phyloP scores from a whole-genome alignment of 2,797 vertebrate genomes.

The Phalloptychus januarius region DNA sequence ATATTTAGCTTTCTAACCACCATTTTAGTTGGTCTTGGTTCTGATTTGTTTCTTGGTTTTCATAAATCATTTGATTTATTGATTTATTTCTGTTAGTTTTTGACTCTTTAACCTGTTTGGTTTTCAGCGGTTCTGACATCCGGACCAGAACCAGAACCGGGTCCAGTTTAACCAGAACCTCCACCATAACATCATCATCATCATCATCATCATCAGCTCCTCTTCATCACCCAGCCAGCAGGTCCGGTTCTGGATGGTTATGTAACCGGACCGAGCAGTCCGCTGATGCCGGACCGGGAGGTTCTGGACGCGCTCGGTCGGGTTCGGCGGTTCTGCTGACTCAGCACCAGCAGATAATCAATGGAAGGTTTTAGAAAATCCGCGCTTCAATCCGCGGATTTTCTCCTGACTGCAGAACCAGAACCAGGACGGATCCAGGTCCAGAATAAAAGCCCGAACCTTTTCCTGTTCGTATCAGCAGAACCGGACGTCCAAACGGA shows the following conservation, averaged over 20 bases:
- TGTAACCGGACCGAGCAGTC: too few species aligned
- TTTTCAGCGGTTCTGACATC: too few species aligned
- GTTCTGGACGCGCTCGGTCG: background rate
- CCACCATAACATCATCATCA: slow-evolving; percentile 2
- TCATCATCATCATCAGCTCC: slow-evolving; percentile 10
- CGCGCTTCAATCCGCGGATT: background rate
- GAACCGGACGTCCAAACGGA: background rate
- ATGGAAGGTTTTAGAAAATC: background rate
- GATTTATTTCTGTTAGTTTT: too few species aligned
- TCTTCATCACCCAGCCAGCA: slow-evolving; percentile 51
- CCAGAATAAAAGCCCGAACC: background rate
- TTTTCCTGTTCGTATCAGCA: background rate
- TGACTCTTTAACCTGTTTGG: too few species aligned
- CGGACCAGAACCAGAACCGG: background rate
- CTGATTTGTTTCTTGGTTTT: too few species aligned
- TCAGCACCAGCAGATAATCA: background rate
- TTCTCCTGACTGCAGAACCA: background rate
- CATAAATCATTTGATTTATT: too few species aligned
- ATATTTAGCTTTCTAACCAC: too few species aligned
- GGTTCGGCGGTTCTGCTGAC: background rate
- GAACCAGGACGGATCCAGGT: too few species aligned
- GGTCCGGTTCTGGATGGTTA: slow-evolving; percentile 65
- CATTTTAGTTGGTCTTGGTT: too few species aligned
- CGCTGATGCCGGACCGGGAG: slow-evolving; percentile 13
- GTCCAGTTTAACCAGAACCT: background rate